A percentile compares a stretch with the other conserved stretches of the same genome.
phyloP scores from a whole-genome alignment of 2,113 vertebrate species.

The Platichthys stellatus region DNA sequence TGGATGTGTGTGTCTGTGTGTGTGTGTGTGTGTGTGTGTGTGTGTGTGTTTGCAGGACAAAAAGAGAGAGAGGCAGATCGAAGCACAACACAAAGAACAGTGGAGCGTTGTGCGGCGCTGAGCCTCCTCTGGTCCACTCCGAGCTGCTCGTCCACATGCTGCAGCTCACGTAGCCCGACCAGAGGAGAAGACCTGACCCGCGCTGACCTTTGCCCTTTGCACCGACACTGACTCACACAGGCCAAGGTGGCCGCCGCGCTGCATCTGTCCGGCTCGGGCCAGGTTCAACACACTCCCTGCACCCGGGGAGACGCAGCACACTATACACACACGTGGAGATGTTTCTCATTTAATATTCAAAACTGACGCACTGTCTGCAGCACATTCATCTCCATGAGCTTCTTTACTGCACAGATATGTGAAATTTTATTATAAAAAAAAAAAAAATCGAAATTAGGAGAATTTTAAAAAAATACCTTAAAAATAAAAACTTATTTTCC shows the following conservation, averaged over 20 bases:
- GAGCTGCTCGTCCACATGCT: constrained; percentile 56
- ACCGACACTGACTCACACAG: constrained; percentile 55
- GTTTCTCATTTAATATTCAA: constrained; percentile 30
- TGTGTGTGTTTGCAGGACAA: constrained; percentile 44
- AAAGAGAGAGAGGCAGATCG: constrained; percentile 49
- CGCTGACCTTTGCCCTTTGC: constrained; percentile 63
- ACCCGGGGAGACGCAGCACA: constrained; percentile 1
- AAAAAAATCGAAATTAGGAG: background rate
- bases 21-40: constrained; percentile 48
- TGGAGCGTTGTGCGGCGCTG: constrained; percentile 72
- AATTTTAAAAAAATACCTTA: no score
- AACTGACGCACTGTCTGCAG: background rate
- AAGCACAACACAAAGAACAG: constrained; percentile 75
- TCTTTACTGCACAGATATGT: background rate
- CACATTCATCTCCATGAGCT: background rate
- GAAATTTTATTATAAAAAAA: background rate
- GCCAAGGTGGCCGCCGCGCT: constrained; percentile 39
- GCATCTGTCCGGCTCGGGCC: constrained; percentile 39
- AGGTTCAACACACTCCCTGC: constrained; percentile 35
- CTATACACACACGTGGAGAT: background rate
- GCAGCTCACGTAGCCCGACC: constrained; percentile 49
- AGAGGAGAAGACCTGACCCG: constrained; percentile 59
- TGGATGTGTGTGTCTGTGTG: constrained; percentile 37
- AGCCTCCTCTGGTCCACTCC: constrained; percentile 49
- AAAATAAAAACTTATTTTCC: no score